Evolutionary conservation across 2,113 vertebrate genomes (phyloP), one percentile per base, ranked within the genome.

Genomic region (Solea senegalensis): DNA sequence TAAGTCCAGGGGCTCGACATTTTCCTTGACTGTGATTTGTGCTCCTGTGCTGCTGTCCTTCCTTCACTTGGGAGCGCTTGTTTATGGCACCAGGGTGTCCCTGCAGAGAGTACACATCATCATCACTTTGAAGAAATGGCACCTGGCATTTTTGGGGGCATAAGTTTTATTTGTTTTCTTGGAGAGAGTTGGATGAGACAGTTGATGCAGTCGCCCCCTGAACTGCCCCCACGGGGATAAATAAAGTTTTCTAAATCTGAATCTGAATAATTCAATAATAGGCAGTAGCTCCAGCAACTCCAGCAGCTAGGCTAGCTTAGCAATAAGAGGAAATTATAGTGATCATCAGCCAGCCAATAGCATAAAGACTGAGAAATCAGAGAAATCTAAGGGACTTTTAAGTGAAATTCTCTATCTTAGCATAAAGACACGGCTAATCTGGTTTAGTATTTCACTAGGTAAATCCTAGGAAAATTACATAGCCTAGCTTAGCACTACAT

Each of bases 1-100:
- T 26, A 68, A 60, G 65, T 15, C 14, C 51, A 21, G 55, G 13
- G 49, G 28, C 50, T 43, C 69, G 69, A 68, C 78, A 62, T 77
- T 72, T 72, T 55, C 40, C 12, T 7, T 34, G 13, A 28, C 13
- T 13, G 26, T 34, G 21, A 65, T 74, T 55, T 40, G 41, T 57
- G 49, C 15, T 34, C 50, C 28, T 34, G 11, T 48, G 9, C 4
- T 9, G 26, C 15, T 40, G 57, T 21, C 50, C 40, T n/a, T 41
- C 16, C 2, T 15, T 43, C 50, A 50, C 55, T 50, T 53, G 49
- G 69, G 21, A 46, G 48, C 16, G 48, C 49, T 52, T 56, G 61
- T 74, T 70, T 60, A 48, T 45, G 41, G 54, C 45, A 83, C 46
- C 64, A 44, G 40, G 49, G 1, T 52, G 62, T 65, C 65, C 28